Evolutionary conservation across 1,140 invertebrate species (phyloP).

Genomic region (Lasioglossum albipes): DNA sequence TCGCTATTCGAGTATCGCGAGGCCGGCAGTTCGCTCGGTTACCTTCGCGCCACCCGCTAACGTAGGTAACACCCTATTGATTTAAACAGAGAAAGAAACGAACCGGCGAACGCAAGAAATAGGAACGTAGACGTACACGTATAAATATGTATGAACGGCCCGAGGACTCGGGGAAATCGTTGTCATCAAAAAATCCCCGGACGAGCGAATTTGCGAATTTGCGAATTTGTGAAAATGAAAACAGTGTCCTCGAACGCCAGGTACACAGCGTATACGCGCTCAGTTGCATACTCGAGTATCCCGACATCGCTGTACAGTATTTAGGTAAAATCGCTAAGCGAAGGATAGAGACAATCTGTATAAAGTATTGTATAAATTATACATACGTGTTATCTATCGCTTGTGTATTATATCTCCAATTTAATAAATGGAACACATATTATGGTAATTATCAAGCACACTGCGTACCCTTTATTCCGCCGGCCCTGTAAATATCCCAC

Average conservation of each 20-base stretch:
- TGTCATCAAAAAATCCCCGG: too few relatives aligned
- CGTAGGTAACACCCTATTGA: slow-evolving; percentile 33
- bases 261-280: slow-evolving; percentile 41
- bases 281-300: slow-evolving; percentile 65
- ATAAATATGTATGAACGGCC: slow-evolving; percentile 42
- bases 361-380: slow-evolving; percentile 81
- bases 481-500: not conserved
- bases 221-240: not conserved
- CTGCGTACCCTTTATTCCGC: slow-evolving; percentile 18
- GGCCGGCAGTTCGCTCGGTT: not conserved
- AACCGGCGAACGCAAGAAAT: slow-evolving; percentile 26
- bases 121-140: slow-evolving; percentile 35
- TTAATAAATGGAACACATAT: slow-evolving; percentile 80
- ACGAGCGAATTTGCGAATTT: too few relatives aligned
- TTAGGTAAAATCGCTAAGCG: slow-evolving; percentile 74
- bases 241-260: slow-evolving; percentile 6
- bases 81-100: too few relatives aligned
- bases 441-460: slow-evolving; percentile 66
- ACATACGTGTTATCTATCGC: slow-evolving; percentile 80
- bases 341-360: slow-evolving; percentile 77
- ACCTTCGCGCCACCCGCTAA: not conserved
- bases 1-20: too few relatives aligned
- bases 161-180: not conserved
- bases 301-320: slow-evolving; percentile 73
- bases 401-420: slow-evolving; percentile 80